A percentile compares a stretch with the other conserved stretches of the same genome.
Conservation (phyloP, 1,140 invertebrate genomes). For the Dinoponera quadriceps region DNA sequence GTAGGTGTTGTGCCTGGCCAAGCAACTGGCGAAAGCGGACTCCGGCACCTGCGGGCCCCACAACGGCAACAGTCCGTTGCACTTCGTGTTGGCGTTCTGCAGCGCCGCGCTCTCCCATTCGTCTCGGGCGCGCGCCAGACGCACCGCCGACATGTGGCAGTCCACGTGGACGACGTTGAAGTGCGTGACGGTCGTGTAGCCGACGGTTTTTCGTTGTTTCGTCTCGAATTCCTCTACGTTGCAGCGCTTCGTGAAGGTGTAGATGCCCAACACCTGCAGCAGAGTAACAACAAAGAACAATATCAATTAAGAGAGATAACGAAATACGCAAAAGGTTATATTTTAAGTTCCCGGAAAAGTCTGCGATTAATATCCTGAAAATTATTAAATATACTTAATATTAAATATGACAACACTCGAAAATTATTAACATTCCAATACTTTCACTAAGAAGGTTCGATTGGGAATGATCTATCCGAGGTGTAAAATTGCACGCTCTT, state of each 20-base stretch:
- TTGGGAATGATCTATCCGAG: background rate
- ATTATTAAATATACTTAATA: no score
- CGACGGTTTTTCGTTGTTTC: slow-evolving; percentile 93
- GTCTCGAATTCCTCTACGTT: slow-evolving; percentile 97
- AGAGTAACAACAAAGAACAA: background rate
- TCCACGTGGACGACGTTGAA: slow-evolving; percentile 99
- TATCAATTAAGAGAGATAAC: background rate
- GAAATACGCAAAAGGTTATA: background rate
- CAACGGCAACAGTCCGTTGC: slow-evolving; percentile 97
- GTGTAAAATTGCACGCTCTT: background rate
- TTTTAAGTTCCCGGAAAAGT: no score
- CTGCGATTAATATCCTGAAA: no score
- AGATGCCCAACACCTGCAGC: slow-evolving; percentile 94
- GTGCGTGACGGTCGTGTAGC: slow-evolving; percentile 98
- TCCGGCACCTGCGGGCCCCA: slow-evolving; percentile 99
- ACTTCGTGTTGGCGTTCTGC: slow-evolving; percentile 98
- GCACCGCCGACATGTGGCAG: slow-evolving; percentile 98
- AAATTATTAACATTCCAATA: background rate
- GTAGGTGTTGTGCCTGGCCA: slow-evolving; percentile 95
- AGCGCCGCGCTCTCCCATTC: slow-evolving; percentile 99
- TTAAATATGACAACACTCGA: no score
- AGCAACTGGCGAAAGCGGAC: slow-evolving; percentile 96
- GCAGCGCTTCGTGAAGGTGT: slow-evolving; percentile 98
- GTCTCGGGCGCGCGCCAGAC: slow-evolving; percentile 91
- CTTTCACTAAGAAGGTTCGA: background rate